Evolutionary conservation across 2,888 invertebrate species (phyloP).

Genomic region (Nezara viridula): DNA sequence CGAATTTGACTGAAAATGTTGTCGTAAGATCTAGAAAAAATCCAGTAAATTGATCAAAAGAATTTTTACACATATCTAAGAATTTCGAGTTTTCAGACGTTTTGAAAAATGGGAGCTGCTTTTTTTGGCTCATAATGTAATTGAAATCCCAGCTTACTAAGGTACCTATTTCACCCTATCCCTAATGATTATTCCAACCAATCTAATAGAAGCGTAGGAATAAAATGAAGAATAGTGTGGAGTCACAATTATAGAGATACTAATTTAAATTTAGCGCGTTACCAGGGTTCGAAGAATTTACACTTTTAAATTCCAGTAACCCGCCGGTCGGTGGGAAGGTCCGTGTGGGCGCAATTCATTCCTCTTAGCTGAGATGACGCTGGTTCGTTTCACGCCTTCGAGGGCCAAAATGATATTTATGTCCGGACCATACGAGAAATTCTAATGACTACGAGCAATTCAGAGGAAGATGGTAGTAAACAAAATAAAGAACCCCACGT

Average conservation of each 20-base stretch:
- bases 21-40: too few species aligned
- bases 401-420: conserved; percentile 15
- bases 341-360: conserved; percentile 14
- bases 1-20: too few species aligned
- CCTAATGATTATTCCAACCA: background rate
- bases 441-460: background rate
- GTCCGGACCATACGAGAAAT: background rate
- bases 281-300: background rate
- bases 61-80: too few species aligned
- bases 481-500: background rate
- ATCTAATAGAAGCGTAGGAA: background rate
- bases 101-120: too few species aligned
- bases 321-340: background rate
- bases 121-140: too few species aligned
- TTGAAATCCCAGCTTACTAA: too few species aligned
- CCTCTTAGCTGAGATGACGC: background rate
- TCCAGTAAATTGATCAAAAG: too few species aligned
- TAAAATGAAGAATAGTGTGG: background rate
- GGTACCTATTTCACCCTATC: too few species aligned
- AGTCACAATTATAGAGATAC: background rate
- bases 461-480: background rate
- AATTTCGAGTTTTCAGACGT: too few species aligned
- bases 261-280: background rate
- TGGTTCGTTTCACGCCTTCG: conserved; percentile 28
- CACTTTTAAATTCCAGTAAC: background rate